Evolutionary conservation across 2,113 vertebrate species (phyloP), one percentile per base, ranked within the genome.

Genomic region (Lepidothrix coronata): DNA sequence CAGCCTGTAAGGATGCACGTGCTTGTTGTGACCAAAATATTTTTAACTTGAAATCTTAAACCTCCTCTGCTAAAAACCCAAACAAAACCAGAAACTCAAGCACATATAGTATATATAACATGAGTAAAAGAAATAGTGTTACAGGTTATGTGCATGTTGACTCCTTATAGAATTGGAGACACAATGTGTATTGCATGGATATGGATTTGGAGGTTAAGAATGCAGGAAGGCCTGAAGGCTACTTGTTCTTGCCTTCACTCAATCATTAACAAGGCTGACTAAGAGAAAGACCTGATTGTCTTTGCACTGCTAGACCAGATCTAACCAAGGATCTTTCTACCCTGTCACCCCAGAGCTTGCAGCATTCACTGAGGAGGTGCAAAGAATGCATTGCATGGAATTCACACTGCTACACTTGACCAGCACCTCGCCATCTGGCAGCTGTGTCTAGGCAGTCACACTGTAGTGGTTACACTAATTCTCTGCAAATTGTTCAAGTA

Each of bases 361-460:
- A 33, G 12, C 12, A 3, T 23, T 78, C 6, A 15, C 57, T 7
- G 30, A 31, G 54, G 28, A 59, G 20, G 10, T 52, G 20, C 14
- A 18, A 61, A 61, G 52, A 23, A 25, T 19, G 9, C 9, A 4
- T 54, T 1, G 0, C 19, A 7, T 21, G 44, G 24, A 19, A 33
- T 70, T 44, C 25, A 15, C 1, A 0, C 41, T 10, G 48, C 65
- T 52, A 4, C 2, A 0, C 39, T 35, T 51, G 22, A 8, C 57
- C 0, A 0, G n/a, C 8, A 16, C 31, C 57, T 35, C 8, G 9
- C 7, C 16, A 12, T 13, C 16, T 27, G 27, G 37, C 23, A 62
- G 25, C n/a, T 35, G 13, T 8, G 10, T 46, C 16, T 52, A 7
- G 31, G 23, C 14, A 18, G 43, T 44, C 49, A 24, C 0, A 2